Percentiles rank a stretch among this genome's conserved stretches.
These are phyloP conservation scores for Marmota monax DNA, from an alignment of 2,113 vertebrate genomes.

Conservation along the genomic window DNA sequence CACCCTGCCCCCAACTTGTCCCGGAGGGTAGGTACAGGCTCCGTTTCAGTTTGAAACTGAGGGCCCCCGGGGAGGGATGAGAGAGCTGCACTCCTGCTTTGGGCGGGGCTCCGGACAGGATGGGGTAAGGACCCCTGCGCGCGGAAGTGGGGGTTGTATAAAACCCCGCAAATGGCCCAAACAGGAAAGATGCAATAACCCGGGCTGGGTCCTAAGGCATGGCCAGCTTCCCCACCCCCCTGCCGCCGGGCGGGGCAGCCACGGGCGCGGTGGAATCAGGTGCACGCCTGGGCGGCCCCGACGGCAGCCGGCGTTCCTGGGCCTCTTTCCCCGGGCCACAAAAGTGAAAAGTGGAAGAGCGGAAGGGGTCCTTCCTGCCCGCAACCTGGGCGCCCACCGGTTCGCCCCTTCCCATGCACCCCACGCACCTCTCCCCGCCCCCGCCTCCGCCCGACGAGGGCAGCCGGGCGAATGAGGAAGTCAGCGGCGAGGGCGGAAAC, in stretches of 20 bases:
- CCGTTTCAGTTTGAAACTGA: background rate
- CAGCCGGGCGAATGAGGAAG: conserved; percentile 86
- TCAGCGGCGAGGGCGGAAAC: conserved; percentile 86
- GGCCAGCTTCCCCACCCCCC: background rate
- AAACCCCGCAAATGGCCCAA: background rate
- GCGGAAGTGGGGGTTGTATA: background rate
- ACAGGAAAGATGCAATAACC: background rate
- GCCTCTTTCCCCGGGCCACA: background rate
- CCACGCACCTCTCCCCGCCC: conserved; percentile 56
- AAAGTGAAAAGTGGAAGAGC: background rate
- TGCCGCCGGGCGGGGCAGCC: background rate
- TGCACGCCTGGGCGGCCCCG: background rate
- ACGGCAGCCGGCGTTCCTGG: background rate
- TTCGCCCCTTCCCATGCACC: conserved; percentile 79
- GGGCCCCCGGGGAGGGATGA: too few relatives aligned
- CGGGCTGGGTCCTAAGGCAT: background rate
- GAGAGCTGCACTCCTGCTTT: background rate
- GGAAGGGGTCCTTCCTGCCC: conserved; percentile 7
- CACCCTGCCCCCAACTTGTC: background rate
- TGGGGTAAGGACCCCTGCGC: background rate
- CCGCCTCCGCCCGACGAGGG: conserved; percentile 49
- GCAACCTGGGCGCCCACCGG: background rate
- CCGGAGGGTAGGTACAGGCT: background rate
- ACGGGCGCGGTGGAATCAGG: conserved; percentile 66
- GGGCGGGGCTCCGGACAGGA: background rate